A percentile compares a stretch with the other conserved stretches of the same genome.
These are phyloP conservation scores for Yponomeuta cagnagella DNA, from an alignment of 2,888 invertebrate species.

Conservation along the genomic window DNA sequence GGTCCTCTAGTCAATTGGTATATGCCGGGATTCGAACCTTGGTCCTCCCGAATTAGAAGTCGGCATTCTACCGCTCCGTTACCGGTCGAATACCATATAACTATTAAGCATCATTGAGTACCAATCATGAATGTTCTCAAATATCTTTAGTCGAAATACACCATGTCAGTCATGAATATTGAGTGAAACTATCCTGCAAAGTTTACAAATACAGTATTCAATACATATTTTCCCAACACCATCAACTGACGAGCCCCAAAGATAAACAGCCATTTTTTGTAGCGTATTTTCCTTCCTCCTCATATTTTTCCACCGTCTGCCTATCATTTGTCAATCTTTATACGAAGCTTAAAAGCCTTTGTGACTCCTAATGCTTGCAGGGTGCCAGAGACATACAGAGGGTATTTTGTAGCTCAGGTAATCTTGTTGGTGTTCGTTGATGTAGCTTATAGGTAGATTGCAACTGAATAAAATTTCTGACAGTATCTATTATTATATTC, in stretches of 20 bases:
- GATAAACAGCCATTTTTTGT: neutral
- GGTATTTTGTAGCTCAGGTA: neutral
- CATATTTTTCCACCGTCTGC: neutral
- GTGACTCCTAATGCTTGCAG: constrained; percentile 3
- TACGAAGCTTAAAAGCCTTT: constrained; percentile 48
- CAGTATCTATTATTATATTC: too few relatives aligned
- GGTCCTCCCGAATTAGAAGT: too few relatives aligned
- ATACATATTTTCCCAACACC: neutral
- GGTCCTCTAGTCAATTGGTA: too few relatives aligned
- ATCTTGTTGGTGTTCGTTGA: neutral
- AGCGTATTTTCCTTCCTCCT: neutral
- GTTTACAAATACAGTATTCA: neutral
- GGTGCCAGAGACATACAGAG: neutral
- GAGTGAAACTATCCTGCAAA: too few relatives aligned
- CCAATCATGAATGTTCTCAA: too few relatives aligned
- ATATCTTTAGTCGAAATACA: too few relatives aligned
- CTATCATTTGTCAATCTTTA: constrained; percentile 60
- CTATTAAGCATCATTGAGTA: too few relatives aligned
- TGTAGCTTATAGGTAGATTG: neutral
- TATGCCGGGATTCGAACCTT: too few relatives aligned
- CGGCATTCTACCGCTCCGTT: too few relatives aligned
- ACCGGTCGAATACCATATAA: too few relatives aligned
- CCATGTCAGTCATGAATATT: too few relatives aligned
- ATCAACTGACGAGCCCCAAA: neutral
- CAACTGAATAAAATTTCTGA: too few relatives aligned